Base-by-base conservation (phyloP, 2,797 vertebrate genomes). In the Ctenosaura bakeri region DNA sequence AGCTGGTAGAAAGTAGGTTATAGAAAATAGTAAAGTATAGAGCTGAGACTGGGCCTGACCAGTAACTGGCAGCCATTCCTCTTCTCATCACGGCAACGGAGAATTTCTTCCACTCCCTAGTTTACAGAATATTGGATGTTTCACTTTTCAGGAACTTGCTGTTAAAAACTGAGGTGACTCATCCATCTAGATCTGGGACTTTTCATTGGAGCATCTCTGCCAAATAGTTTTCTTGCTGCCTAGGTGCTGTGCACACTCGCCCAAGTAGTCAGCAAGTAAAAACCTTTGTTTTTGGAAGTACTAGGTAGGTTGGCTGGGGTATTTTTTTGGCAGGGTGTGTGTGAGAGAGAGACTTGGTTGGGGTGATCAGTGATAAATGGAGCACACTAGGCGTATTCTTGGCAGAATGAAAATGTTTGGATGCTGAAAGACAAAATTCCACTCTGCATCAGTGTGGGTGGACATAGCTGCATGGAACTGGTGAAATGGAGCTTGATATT, bases 141-240 rank as follows among this genome's bases (percentile, higher is more conserved):
- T 71, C 80, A 91, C 79, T 85, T 76, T 94, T 92, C 87, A 90
- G 90, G 90, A 93, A 86, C 91, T 78, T 89, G 3, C 87, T 91
- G 42, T 42, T 90, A 88, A 88, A 83, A 71, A n/a, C 88, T 56
- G 85, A 81, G 77, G 85, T 94, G 93, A 93, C 89, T 93, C 90
- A 91, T 88, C 26, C 13, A 32, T 66, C 86, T 77, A 59, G 74
- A 0, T 52, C 42, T 78, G 71, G 80, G 92, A 87, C 38, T 88
- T 94, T 92, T 90, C 66, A 59, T 46, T 88, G 91, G 85, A 82
- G 77, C 82, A 79, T 90, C 84, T 84, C 92, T 64, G 86, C n/a
- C 88, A 90, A 62, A 50, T 91, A 88, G 89, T 91, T 89, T 78
- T 86, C 87, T 91, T 91, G 91, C 95, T 86, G 77, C 32, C 83